Evolutionary conservation across 2,888 invertebrate genomes (phyloP).

Genomic region (Operophtera brumata): DNA sequence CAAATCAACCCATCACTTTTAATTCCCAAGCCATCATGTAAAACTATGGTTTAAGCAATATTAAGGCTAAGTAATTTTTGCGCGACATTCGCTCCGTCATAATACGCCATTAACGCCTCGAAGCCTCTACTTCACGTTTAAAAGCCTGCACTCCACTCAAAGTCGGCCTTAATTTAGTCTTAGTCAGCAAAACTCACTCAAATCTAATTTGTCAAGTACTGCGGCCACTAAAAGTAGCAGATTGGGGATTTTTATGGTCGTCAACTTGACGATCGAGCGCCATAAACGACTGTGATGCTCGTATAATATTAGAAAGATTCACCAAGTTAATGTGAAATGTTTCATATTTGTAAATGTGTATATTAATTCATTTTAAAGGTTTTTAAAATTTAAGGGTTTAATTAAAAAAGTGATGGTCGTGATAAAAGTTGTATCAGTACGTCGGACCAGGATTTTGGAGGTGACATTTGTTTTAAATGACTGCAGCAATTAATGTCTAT

Average conservation of each 20-base stretch:
- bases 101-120: constrained; percentile 75
- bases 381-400: background rate
- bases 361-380: constrained; percentile 15
- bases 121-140: constrained; percentile 77
- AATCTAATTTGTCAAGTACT: constrained; percentile 78
- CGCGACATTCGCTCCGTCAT: constrained; percentile 71
- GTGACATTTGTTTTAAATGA: too few relatives aligned
- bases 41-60: constrained; percentile 45
- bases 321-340: constrained; percentile 29
- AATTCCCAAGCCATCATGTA: constrained; percentile 33
- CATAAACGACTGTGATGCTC: constrained; percentile 31
- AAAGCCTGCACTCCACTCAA: constrained; percentile 79
- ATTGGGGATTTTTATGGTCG: constrained; percentile 25
- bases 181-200: constrained; percentile 73
- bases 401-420: too few relatives aligned
- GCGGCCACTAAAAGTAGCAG: constrained; percentile 51
- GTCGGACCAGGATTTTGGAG: too few relatives aligned
- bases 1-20: constrained; percentile 23
- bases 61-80: constrained; percentile 64
- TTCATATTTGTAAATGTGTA: constrained; percentile 23
- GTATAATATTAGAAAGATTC: constrained; percentile 33
- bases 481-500: too few relatives aligned
- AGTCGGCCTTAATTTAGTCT: constrained; percentile 78
- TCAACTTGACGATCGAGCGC: constrained; percentile 21
- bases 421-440: too few relatives aligned